Evolutionary conservation across 2,888 invertebrate genomes (phyloP), one percentile per base, ranked within the genome.

Genomic region (Dorcus parallelipipedus): DNA sequence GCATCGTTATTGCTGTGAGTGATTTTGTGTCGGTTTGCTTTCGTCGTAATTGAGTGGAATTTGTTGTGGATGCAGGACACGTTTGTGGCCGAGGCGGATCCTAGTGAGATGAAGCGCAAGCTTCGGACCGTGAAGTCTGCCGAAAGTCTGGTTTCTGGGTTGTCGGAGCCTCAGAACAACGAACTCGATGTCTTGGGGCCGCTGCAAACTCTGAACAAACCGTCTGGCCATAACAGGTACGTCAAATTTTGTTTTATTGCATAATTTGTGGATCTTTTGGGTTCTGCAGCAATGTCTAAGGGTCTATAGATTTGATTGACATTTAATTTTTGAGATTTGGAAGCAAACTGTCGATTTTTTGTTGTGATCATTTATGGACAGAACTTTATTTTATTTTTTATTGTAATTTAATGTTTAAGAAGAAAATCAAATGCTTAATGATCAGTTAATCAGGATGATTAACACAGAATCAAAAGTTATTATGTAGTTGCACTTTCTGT

Each of bases 101-200:
- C 78, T 51, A 72, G 74, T 3, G 78, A 78, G 42, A 77, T 79
- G 64, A 76, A 77, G 62, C 74, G 82, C 52, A 81, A 83, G 59
- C 72, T 87, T 63, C 79, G 88, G 51, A 84, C 87, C 1, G 88
- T 88, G 8, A 89, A 89, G 73, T 87, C 88, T 61, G 88, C 88
- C 5, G 89, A 89, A 70, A 86, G 86, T 67, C 77, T 90, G 49
- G 80, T 81, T 9, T 81, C 81, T 4, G 78, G 78, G 4, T 76
- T 78, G 65, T 77, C 77, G 23, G 78, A 78, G 63, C 76, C 76
- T 0, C 71, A 72, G 2, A 71, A 67, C 8, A 64, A 67, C 50
- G 78, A 78, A 58, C 59, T 65, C 10, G 78, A 79, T 58, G 72
- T 75, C 47, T 68, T 82, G 49, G 79, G 78, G 17, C 82, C 82